phyloP scores from a whole-genome alignment of 2,113 vertebrate species.

The Ceyx margarethae region DNA sequence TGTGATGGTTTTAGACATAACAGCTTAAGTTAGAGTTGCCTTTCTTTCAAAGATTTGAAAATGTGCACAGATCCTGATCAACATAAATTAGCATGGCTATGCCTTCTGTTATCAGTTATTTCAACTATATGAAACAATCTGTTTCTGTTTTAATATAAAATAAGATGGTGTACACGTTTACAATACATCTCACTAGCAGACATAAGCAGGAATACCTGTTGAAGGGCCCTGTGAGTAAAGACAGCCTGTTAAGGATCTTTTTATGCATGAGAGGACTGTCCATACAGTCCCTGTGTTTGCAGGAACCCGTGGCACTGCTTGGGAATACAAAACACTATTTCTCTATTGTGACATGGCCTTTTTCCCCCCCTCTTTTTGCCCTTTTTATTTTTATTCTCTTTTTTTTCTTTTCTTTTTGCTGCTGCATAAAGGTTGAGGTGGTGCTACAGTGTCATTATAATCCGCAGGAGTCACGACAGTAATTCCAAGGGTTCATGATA shows the following conservation, averaged over 20 bases:
- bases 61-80: constrained; percentile 53
- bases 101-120: constrained; percentile 67
- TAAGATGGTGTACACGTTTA: constrained; percentile 41
- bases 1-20: constrained; percentile 27
- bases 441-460: background rate
- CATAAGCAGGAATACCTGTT: constrained; percentile 62
- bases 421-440: background rate
- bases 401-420: too few relatives aligned
- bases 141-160: constrained; percentile 56
- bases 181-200: constrained; percentile 23
- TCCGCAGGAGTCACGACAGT: background rate
- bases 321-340: constrained; percentile 2
- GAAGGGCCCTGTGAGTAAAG: constrained; percentile 61
- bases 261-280: constrained; percentile 7
- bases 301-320: background rate
- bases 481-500: background rate
- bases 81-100: constrained; percentile 62
- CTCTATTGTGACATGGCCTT: background rate
- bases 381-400: background rate
- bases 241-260: constrained; percentile 49
- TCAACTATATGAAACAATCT: constrained; percentile 63
- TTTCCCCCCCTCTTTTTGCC: too few relatives aligned
- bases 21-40: constrained; percentile 32
- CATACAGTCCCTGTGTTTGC: background rate
- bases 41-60: constrained; percentile 33